Evolutionary conservation across 2,113 vertebrate species (phyloP).

Genomic region (Psilopogon haemacephalus): DNA sequence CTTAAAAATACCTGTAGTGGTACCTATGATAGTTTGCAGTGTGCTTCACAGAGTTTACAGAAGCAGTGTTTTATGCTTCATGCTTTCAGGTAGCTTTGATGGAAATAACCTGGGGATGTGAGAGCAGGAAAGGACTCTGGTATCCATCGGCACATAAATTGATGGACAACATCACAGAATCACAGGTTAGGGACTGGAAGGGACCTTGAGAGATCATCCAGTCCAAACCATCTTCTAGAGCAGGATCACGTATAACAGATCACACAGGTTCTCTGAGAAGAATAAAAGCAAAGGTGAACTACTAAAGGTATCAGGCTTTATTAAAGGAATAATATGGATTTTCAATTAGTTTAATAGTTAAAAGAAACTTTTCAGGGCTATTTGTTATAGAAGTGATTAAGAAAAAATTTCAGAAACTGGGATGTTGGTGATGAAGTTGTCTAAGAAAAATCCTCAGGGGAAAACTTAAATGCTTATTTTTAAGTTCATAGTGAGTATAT

Average conservation of each 20-base stretch:
- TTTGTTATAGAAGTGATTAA: neutral
- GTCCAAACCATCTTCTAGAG: too few relatives aligned
- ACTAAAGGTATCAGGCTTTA: neutral
- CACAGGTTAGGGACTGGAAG: too few relatives aligned
- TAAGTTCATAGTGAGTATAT: neutral
- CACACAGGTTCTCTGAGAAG: neutral
- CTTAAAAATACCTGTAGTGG: neutral
- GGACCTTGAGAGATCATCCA: too few relatives aligned
- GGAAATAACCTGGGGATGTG: neutral
- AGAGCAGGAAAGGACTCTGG: neutral
- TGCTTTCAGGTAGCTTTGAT: neutral
- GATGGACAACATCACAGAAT: neutral
- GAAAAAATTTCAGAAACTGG: neutral
- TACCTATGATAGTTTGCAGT: neutral
- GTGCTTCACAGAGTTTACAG: rapidly evolving
- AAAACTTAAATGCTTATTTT: neutral
- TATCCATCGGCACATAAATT: neutral
- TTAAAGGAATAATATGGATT: neutral
- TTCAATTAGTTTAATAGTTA: neutral
- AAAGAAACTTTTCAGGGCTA: neutral
- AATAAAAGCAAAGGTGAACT: neutral
- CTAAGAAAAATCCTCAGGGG: neutral
- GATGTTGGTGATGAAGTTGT: neutral
- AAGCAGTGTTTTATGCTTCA: neutral
- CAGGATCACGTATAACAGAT: too few relatives aligned